These are phyloP conservation scores for Falco peregrinus DNA, from an alignment of 2,797 vertebrate species.

Conservation along the genomic window DNA sequence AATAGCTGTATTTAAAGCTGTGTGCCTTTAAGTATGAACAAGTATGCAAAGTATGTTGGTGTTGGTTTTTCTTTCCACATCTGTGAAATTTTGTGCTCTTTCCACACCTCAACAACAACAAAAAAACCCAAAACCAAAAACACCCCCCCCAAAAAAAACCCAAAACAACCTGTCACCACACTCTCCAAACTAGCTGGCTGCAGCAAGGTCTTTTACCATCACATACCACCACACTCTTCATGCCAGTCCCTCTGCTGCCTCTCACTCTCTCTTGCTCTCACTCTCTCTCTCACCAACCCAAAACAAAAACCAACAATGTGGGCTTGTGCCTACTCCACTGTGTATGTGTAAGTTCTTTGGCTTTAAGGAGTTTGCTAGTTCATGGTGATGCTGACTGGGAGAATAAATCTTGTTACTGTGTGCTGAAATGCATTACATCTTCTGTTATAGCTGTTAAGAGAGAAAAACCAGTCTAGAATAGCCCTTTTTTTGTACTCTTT, in stretches of 20 bases:
- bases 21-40: background rate
- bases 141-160: no score
- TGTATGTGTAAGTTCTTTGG: background rate
- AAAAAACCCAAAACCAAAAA: background rate
- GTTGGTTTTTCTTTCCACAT: accelerated
- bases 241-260: no score
- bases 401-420: background rate
- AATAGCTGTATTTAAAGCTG: background rate
- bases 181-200: no score
- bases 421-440: background rate
- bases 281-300: no score
- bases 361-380: background rate
- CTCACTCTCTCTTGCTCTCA: no score
- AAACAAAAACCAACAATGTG: no score
- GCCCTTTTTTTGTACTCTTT: background rate
- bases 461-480: background rate
- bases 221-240: no score
- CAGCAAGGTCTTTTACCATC: no score
- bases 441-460: background rate
- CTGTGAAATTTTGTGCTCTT: background rate
- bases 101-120: background rate
- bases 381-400: background rate
- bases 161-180: no score
- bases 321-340: background rate
- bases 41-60: background rate